A percentile compares a stretch with the other conserved stretches of the same genome.
phyloP scores from a whole-genome alignment of 2,888 invertebrate genomes.

The Tridacna gigas region DNA sequence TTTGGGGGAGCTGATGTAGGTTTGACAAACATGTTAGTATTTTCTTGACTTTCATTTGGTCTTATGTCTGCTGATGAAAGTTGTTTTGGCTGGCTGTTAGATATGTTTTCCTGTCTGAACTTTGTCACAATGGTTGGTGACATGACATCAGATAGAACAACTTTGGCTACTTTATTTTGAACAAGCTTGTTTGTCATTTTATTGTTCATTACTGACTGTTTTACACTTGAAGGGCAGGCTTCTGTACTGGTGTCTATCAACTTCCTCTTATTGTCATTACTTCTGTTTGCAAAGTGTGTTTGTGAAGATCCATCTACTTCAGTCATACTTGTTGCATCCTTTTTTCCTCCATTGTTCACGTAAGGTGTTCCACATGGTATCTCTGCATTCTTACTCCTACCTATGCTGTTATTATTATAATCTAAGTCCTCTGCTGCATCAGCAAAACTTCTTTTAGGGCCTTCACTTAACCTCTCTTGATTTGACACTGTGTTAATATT shows the following conservation, averaged over 20 bases:
- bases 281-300: neutral
- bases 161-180: neutral
- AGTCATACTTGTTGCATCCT: neutral
- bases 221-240: neutral
- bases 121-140: neutral
- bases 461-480: too few relatives aligned
- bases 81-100: neutral
- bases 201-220: neutral
- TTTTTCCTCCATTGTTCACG: neutral
- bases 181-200: neutral
- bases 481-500: too few relatives aligned
- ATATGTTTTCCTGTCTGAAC: neutral
- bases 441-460: neutral
- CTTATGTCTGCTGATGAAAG: neutral
- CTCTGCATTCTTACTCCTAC: conserved; percentile 39
- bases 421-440: neutral
- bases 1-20: conserved; percentile 54
- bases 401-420: neutral
- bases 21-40: conserved; percentile 43
- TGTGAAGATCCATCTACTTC: conserved; percentile 15
- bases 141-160: neutral
- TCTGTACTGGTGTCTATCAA: neutral
- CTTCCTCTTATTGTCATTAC: conserved; percentile 1
- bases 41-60: neutral
- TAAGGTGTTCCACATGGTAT: conserved; percentile 63